phyloP scores from a whole-genome alignment of 2,113 vertebrate species.

The Benitochromis conjunctus region DNA sequence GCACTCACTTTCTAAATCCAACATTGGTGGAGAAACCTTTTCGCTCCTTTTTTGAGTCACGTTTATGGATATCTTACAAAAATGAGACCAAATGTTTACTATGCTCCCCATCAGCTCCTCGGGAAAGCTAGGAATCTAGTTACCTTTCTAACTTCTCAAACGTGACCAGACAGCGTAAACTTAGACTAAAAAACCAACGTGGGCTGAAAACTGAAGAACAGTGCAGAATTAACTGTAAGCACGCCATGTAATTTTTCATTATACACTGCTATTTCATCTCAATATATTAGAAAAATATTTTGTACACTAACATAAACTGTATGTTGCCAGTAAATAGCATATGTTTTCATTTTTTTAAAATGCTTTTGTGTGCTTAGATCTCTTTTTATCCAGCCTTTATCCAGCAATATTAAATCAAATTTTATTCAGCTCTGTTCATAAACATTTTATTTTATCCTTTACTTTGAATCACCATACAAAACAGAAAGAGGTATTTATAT shows the following conservation, averaged over 20 bases:
- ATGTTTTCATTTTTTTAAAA: background rate
- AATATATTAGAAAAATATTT: background rate
- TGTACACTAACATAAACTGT: background rate
- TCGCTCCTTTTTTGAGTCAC: background rate
- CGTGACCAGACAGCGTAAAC: background rate
- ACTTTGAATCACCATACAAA: background rate
- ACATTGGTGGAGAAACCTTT: background rate
- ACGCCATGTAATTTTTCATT: background rate
- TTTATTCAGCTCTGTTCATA: background rate
- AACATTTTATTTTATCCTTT: background rate
- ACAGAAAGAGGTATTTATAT: background rate
- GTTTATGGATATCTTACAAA: background rate
- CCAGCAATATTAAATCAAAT: background rate
- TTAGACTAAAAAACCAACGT: background rate
- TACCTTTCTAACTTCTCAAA: background rate
- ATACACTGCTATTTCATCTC: background rate
- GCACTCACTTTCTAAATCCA: background rate
- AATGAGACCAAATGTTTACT: background rate
- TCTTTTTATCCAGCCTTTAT: background rate
- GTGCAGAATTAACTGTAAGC: background rate
- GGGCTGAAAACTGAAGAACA: background rate
- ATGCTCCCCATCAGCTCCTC: background rate
- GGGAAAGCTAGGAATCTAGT: background rate
- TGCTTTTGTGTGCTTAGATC: background rate
- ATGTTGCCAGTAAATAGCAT: background rate